These are phyloP conservation scores for Dolichallabes microphthalmus DNA, from an alignment of 2,113 vertebrate genomes.

Conservation along the genomic window DNA sequence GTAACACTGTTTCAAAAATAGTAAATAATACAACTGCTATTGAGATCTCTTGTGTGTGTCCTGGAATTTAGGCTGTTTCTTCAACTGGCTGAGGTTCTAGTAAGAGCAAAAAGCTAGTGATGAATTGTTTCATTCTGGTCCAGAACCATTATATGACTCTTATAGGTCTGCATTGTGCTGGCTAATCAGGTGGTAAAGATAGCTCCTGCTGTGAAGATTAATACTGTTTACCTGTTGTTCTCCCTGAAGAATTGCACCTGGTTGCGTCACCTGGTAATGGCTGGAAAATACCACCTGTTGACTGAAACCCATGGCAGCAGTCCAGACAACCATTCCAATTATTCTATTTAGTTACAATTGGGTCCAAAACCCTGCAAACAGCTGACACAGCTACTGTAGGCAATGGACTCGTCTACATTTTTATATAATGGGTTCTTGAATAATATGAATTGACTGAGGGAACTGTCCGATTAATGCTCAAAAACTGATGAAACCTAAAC, in stretches of 20 bases:
- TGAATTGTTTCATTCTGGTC: neutral
- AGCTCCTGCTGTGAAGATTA: conserved; percentile 45
- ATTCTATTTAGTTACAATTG: conserved; percentile 8
- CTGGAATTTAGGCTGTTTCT: neutral
- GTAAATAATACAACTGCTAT: neutral
- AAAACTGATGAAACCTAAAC: conserved; percentile 1
- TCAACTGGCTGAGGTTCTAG: neutral
- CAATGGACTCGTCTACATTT: conserved; percentile 14
- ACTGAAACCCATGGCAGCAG: conserved; percentile 35
- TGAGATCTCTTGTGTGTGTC: neutral
- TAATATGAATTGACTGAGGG: neutral
- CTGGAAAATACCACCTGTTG: conserved; percentile 48
- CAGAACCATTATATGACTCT: conserved; percentile 1
- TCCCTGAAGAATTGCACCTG: conserved; percentile 39
- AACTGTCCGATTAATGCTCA: conserved; percentile 6
- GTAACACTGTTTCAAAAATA: neutral
- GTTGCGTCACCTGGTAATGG: conserved; percentile 48
- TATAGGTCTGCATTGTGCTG: conserved; percentile 34
- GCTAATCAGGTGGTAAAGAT: conserved; percentile 48
- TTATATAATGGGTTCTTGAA: conserved; percentile 3
- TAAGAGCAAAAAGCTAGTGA: neutral
- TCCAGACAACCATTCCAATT: conserved; percentile 38
- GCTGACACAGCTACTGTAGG: conserved; percentile 18
- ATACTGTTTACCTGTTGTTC: conserved; percentile 30
- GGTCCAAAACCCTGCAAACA: neutral